A percentile compares a stretch with the other conserved stretches of the same genome.
phyloP scores from a whole-genome alignment of 2,113 vertebrate species.

The Oreochromis aureus region DNA sequence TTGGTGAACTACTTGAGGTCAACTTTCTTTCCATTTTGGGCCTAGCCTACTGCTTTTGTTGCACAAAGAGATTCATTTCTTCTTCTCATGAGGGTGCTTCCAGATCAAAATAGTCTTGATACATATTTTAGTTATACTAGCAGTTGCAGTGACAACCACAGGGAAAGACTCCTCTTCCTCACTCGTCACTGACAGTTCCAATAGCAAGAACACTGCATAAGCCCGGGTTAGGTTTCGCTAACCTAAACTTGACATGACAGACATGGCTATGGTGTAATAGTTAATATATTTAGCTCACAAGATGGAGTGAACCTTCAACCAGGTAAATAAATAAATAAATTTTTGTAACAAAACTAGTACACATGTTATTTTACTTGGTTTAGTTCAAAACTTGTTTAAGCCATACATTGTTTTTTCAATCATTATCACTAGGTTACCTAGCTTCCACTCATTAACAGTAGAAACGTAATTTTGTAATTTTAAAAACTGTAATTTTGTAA shows the following conservation, averaged over 20 bases:
- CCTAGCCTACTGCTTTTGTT: not conserved
- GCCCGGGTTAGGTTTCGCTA: not conserved
- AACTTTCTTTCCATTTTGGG: not conserved
- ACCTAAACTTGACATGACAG: not conserved
- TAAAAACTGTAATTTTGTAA: not conserved
- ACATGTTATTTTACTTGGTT: not conserved
- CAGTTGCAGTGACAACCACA: not conserved
- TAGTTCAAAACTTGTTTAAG: not conserved
- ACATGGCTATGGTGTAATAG: not conserved
- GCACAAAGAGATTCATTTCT: not conserved
- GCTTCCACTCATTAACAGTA: not conserved
- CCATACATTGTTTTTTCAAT: not conserved
- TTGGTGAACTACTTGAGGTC: not conserved
- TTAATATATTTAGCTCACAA: not conserved
- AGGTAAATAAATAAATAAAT: fast-evolving
- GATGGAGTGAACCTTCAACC: not conserved
- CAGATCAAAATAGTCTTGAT: not conserved
- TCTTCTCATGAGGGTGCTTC: not conserved
- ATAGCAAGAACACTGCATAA: not conserved
- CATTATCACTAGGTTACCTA: not conserved
- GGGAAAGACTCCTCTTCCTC: not conserved
- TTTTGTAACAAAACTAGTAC: not conserved
- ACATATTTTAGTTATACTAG: not conserved
- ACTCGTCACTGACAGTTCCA: not conserved
- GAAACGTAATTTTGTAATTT: too few relatives aligned